Base-by-base conservation (phyloP, 2,888 invertebrate species). In the Drosophila bunnanda region DNA sequence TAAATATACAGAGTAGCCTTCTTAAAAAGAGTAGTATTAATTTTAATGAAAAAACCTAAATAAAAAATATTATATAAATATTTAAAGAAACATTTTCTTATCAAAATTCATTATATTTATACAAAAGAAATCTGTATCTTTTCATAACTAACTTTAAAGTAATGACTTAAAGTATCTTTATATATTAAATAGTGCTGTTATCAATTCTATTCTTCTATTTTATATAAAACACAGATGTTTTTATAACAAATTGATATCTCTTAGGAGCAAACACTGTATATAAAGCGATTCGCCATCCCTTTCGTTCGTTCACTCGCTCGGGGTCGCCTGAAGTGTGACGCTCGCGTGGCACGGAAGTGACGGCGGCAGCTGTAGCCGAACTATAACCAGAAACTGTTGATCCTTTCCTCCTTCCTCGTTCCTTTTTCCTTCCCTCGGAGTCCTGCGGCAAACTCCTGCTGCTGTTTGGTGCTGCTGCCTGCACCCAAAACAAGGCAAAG, bases 281-380 rank as follows among this genome's bases (percentile, higher is more conserved):
- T 52, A 52, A 52, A 52, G 50, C 50, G 50, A 52, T 52, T 52
- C 15, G 50, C 1, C 50, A 52, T 52, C 50, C 50, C 50, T 20
- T 34, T 52, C 10, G 34, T 32, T 22, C 34, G 32, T 22, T 50
- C 2, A 32, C 48, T 48, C 48, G 36, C 25, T 62, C 44, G 17
- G 39, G 78, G 78, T 76, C 67, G 78, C 75, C 64, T 69, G 79
- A 78, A 82, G 88, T 86, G 85, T 82, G 88, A 85, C 88, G 82
- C 73, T 81, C 88, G 79, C 81, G 86, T 85, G 80, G 85, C 83
- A 82, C 80, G 85, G 77, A 76, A 87, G 81, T 83, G 87, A 87
- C 87, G 87, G 82, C 85, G 85, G 83, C 79, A 84, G 78, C 81
- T 73, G 83, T 60, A 78, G 72, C 74, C 82, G 70, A 75, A 73